Evolutionary conservation across 1,140 invertebrate species (phyloP).

Genomic region (Drosophila oshimai): DNA sequence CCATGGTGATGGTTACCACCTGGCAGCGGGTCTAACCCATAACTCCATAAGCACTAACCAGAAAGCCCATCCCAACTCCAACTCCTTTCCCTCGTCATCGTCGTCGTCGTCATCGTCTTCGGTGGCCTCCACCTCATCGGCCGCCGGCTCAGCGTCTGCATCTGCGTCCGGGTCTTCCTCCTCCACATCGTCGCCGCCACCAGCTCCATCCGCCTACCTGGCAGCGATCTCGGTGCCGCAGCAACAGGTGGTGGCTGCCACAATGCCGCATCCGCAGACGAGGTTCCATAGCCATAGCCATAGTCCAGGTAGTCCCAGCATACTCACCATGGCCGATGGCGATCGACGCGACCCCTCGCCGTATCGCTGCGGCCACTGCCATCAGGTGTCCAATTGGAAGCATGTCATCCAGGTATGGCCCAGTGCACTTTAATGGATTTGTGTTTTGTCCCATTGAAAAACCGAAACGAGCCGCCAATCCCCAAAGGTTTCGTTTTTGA

Average conservation of each 20-base stretch:
- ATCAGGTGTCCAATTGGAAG: constrained; percentile 90
- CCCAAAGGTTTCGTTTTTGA: constrained; percentile 13
- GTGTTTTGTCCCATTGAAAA: constrained; percentile 76
- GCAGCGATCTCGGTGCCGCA: constrained; percentile 41
- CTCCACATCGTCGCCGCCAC: constrained; percentile 33
- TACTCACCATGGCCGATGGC: constrained; percentile 69
- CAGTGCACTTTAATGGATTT: constrained; percentile 62
- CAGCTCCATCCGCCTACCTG: constrained; percentile 41
- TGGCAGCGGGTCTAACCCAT: constrained; percentile 55
- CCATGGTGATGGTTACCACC: constrained; percentile 54
- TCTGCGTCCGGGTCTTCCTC: constrained; percentile 24
- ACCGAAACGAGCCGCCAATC: constrained; percentile 21
- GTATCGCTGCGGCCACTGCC: constrained; percentile 89
- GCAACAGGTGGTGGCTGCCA: constrained; percentile 1
- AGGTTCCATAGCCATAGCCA: constrained; percentile 62
- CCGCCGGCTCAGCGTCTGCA: constrained; percentile 22
- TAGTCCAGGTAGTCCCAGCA: constrained; percentile 75
- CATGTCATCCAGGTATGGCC: constrained; percentile 89
- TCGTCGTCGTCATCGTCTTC: constrained; percentile 38
- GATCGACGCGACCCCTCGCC: constrained; percentile 83
- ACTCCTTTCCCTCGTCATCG: constrained; percentile 55
- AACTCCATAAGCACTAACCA: constrained; percentile 32
- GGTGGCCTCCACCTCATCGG: constrained; percentile 23
- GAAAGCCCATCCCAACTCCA: constrained; percentile 52
- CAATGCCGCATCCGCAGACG: constrained; percentile 36